Base-by-base conservation (phyloP, 1,140 invertebrate species). In the Caenorhabditis latens region DNA sequence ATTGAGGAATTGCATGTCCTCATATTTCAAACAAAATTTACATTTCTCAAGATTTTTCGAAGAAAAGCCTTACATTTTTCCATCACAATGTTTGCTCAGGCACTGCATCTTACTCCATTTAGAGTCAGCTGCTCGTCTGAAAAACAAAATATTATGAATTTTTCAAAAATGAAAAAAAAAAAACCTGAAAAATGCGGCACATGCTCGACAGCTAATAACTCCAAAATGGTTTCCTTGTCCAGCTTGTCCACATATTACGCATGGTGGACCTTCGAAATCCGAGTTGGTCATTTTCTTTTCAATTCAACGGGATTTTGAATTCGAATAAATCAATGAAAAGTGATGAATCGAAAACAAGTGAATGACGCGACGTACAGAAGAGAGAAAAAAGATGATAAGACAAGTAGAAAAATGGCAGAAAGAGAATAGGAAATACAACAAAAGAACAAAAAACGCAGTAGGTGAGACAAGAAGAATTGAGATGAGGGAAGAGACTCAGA, bases 11-110 rank as follows among this genome's bases (percentile, higher is more conserved):
- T 32, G 32, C 32, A 32, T 32, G 32, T 32, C 32, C 2, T 32
- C 32, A 32, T 32, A 32, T 32, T 32, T 32, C 32, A 0, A 32
- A 32, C 32, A 32, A 32, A 32, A 32, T 32, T 32, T 32, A 2
- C 32, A 32, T 32, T 32, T 32, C 32, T 32, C 32, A 32, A 32
- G 32, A 32, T 63, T 63, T 4, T 24, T 9, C 14, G 43, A 43
- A 43, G 1, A 71, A 79, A 79, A 42, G 5, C 24, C 43, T 53
- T 50, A 79, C 71, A 46, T 32, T 50, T 79, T 50, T 9, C 71
- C 71, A 79, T 79, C 71, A 50, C 71, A 79, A 24, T 79, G 46
- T n/a, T 79, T 79, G 46, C 71, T 79, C 46, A 79, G 71, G 24
- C 71, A 79, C 53, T 43, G 11, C 71, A 79, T 79, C 24, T 7